Evolutionary conservation across 1,140 invertebrate genomes (phyloP).

Genomic region (Wasmannia auropunctata): DNA sequence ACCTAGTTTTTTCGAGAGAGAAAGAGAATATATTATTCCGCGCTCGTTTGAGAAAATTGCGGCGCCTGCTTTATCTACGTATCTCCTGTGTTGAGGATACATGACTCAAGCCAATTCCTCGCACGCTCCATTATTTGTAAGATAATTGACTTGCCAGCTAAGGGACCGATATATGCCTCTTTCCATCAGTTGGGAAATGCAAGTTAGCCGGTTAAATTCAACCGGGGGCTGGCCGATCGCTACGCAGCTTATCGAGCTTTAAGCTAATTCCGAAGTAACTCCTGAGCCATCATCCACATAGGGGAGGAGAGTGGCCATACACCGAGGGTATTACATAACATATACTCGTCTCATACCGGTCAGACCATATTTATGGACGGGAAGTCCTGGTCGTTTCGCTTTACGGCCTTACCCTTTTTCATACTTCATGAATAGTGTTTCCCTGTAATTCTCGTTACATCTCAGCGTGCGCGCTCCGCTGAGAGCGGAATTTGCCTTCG

Average conservation of each 20-base stretch:
- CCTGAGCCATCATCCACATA: neutral
- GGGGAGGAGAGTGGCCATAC: neutral
- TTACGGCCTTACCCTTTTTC: constrained; percentile 39
- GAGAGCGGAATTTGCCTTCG: neutral
- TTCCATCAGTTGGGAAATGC: constrained; percentile 40
- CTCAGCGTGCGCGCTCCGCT: neutral
- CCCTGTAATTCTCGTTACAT: constrained; percentile 37
- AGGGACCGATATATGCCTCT: constrained; percentile 6
- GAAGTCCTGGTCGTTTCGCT: constrained; percentile 21
- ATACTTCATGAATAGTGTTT: constrained; percentile 41
- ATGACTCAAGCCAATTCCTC: constrained; percentile 23
- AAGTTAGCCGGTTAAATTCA: constrained; percentile 45
- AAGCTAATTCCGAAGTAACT: constrained; percentile 46
- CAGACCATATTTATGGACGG: constrained; percentile 33
- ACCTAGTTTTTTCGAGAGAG: constrained; percentile 19
- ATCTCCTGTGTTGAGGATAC: neutral
- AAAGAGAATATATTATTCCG: constrained; percentile 9
- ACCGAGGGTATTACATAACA: neutral
- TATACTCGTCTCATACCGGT: constrained; percentile 20
- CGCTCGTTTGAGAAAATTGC: constrained; percentile 29
- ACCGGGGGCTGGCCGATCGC: neutral
- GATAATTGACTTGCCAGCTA: constrained; percentile 29
- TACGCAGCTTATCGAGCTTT: constrained; percentile 45
- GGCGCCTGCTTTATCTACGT: constrained; percentile 23
- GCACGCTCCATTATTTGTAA: constrained; percentile 29